Evolutionary conservation across 2,113 vertebrate species (phyloP), one percentile per base, ranked within the genome.

Genomic region (Ptilonorhynchus violaceus): DNA sequence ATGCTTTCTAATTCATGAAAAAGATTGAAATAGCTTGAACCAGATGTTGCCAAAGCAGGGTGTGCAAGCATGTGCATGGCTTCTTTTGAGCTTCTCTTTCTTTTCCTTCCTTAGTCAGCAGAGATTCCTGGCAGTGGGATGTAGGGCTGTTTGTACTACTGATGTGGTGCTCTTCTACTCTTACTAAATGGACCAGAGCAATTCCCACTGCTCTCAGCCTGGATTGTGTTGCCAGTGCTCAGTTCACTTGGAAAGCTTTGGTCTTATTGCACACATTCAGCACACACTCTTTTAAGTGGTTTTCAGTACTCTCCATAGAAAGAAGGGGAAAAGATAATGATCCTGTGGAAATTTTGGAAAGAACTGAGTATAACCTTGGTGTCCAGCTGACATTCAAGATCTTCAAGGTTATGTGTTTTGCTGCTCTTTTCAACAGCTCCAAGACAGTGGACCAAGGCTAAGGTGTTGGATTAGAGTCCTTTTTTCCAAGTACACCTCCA

Each of bases 161-260:
- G 88, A 59, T 89, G 91, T 76, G 47, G 46, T 4, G 28, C 73
- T 89, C 84, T 62, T 59, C 79, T 70, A 20, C 91, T 81, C 73
- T 58, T 42, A 42, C 81, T 93, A 95, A 97, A 91, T 83, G 78
- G 63, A 95, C 82, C 92, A 88, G 39, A 96, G 70, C 81, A 95
- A 92, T 93, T 95, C 94, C 93, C 93, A 41, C 4, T 50, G 70
- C 94, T 90, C 78, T 56, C 88, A 74, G 50, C 62, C 87, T 79
- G 81, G 59, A n/a, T 17, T 55, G 46, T 13, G 67, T 70, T 94
- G 78, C 94, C 96, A 93, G 70, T 6, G 5, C 88, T 87, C 89
- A 35, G 74, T 42, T 94, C 85, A 16, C 55, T 96, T 92, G 94
- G 92, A 96, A 96, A 82, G 78, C 58, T 85, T 76, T 25, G 37